A percentile compares a stretch with the other conserved stretches of the same genome.
These are phyloP conservation scores for Turdus rufiventris DNA, from an alignment of 2,113 vertebrate species.

Conservation along the genomic window DNA sequence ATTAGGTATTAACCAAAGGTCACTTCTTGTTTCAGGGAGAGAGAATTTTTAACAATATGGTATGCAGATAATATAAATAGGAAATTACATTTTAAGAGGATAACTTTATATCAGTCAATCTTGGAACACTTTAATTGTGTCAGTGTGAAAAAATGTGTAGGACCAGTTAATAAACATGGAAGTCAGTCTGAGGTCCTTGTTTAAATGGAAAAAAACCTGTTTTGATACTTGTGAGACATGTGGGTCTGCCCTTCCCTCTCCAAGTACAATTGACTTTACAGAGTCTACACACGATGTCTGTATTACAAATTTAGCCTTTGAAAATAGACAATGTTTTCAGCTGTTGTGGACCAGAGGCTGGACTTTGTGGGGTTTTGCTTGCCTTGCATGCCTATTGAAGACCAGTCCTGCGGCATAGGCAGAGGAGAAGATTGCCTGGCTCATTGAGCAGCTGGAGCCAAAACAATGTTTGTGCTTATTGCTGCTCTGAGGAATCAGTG, in stretches of 20 bases:
- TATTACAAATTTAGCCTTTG: background rate
- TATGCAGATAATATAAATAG: background rate
- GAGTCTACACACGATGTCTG: background rate
- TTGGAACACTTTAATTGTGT: background rate
- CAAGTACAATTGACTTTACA: fast-evolving
- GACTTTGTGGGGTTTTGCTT: background rate
- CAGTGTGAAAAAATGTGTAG: background rate
- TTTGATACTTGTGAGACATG: background rate
- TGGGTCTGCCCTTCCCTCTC: background rate
- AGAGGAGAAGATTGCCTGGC: background rate
- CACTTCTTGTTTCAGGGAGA: background rate
- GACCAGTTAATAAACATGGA: background rate
- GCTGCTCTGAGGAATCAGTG: background rate
- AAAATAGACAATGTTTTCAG: background rate
- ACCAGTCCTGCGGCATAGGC: background rate
- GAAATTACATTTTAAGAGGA: background rate
- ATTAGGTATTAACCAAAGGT: background rate
- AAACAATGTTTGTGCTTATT: background rate
- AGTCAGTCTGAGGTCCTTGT: background rate
- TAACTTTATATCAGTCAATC: background rate
- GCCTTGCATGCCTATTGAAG: background rate
- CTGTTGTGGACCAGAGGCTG: background rate
- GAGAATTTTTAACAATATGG: background rate
- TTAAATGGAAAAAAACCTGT: background rate
- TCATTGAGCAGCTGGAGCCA: background rate